Evolutionary conservation across 35 echinoderm and acorn worm genomes (phyloP), one percentile per base, ranked within the genome.

Genomic region (Heliocidaris tuberculata): DNA sequence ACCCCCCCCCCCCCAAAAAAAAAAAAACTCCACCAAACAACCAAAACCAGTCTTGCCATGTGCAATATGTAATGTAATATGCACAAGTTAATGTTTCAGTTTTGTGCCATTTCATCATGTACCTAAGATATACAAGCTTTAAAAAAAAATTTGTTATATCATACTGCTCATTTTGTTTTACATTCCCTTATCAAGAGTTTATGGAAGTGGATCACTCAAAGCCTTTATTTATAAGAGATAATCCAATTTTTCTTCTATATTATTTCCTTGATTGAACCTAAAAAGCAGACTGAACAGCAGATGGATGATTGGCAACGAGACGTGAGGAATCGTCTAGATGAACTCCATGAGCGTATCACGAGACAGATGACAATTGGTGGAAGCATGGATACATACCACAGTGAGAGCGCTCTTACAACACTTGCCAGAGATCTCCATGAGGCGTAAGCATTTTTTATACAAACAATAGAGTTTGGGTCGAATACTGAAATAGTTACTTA

Each of bases 341-440:
- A 96, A 48, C 54, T 96, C 48, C 93, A 95, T 17, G 52, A 86
- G 19, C 94, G 94, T 11, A 49, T 96, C 60, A 48, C 95, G 65
- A 90, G 94, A 88, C 85, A 94, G 93, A 94, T 90, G 48, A 27
- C 60, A 48, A 47, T 9, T 47, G 10, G 32, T 65, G 54, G 61
- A 85, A 71, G 9, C 49, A 21, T 10, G 85, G 50, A 86, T 50
- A 10, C 30, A 12, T 61, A 86, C 48, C 5, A 42, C 60, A 90
- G 94, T 86, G 47, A 95, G 94, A 89, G 59, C 48, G 54, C 87
- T 86, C 88, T 86, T 17, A 7, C 78, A 85, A 65, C 94, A 17
- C 47, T 96, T 2, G 92, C 96, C 60, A 29, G 88, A 48, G 96
- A 96, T 59, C 88, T 96, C 86, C 94, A 95, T 86, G 94, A 96